Evolutionary conservation across 2,888 invertebrate genomes (phyloP).

Genomic region (Leptarthrus brevirostris): DNA sequence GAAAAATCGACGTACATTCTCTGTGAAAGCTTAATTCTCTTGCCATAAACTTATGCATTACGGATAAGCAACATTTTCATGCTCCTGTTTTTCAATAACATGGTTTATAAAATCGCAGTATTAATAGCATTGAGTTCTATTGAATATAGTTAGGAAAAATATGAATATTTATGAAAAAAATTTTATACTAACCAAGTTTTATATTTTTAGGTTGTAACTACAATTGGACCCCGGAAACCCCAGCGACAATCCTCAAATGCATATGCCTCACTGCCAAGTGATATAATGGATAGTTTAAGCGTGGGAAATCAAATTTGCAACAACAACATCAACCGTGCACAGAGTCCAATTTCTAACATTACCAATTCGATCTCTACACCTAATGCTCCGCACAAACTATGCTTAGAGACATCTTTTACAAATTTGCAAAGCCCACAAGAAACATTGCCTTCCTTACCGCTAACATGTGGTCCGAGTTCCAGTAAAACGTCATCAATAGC

Average conservation of each 20-base stretch:
- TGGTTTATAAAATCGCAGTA: too few relatives aligned
- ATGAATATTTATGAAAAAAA: not conserved
- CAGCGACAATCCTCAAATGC: slow-evolving; percentile 70
- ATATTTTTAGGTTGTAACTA: slow-evolving; percentile 76
- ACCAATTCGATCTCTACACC: slow-evolving; percentile 67
- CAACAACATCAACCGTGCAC: slow-evolving; percentile 61
- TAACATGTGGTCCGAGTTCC: slow-evolving; percentile 58
- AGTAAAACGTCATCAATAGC: slow-evolving; percentile 65
- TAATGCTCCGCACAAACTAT: slow-evolving; percentile 71
- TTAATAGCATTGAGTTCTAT: too few relatives aligned
- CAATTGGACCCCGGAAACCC: slow-evolving; percentile 83
- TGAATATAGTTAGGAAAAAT: too few relatives aligned
- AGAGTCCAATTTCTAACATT: slow-evolving; percentile 69
- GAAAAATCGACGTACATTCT: too few relatives aligned
- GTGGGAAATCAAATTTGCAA: slow-evolving; percentile 52
- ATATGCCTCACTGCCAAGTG: slow-evolving; percentile 65
- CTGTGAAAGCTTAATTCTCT: too few relatives aligned
- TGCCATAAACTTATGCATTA: too few relatives aligned
- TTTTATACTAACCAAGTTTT: not conserved
- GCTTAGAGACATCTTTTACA: slow-evolving; percentile 82
- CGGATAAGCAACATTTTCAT: too few relatives aligned
- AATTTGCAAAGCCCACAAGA: slow-evolving; percentile 72
- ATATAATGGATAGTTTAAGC: slow-evolving; percentile 59
- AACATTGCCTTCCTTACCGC: slow-evolving; percentile 46
- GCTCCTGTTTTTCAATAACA: too few relatives aligned